Percentiles rank a stretch among this genome's conserved stretches.
phyloP scores from a whole-genome alignment of 2,888 invertebrate species.

The Diadegma fenestrale region DNA sequence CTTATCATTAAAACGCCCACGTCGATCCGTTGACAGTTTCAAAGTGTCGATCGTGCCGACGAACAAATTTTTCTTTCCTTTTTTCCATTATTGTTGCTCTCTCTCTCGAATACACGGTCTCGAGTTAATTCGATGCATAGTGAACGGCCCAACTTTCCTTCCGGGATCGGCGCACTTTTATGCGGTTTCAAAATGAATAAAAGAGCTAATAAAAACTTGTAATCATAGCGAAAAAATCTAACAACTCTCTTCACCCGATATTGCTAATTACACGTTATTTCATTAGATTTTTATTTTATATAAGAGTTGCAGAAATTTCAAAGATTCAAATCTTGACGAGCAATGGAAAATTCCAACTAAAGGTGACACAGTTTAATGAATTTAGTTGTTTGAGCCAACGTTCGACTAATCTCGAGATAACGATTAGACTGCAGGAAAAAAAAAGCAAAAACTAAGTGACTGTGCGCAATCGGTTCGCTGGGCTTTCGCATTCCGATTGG shows the following conservation, averaged over 20 bases:
- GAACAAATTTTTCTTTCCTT: slow-evolving; percentile 51
- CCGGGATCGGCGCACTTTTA: slow-evolving; percentile 77
- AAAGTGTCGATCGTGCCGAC: slow-evolving; percentile 56
- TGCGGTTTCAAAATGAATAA: slow-evolving; percentile 32
- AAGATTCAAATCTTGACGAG: background rate
- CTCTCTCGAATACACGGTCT: slow-evolving; percentile 60
- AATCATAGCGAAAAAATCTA: slow-evolving; percentile 15
- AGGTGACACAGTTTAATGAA: background rate
- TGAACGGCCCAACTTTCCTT: slow-evolving; percentile 80
- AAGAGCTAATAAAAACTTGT: slow-evolving; percentile 20
- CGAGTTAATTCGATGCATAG: slow-evolving; percentile 77
- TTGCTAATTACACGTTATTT: slow-evolving; percentile 36
- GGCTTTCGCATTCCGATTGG: background rate
- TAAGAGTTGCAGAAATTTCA: background rate
- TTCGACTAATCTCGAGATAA: background rate
- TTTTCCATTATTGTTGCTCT: slow-evolving; percentile 49
- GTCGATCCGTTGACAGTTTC: slow-evolving; percentile 26
- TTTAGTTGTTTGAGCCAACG: background rate
- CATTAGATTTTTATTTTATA: background rate
- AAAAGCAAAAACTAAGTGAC: background rate
- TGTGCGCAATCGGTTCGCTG: background rate
- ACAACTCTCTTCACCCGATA: background rate
- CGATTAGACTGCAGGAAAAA: background rate
- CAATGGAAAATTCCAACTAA: background rate
- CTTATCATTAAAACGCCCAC: background rate